Base-by-base conservation (phyloP, 2,113 vertebrate genomes). In the Mola mola region DNA sequence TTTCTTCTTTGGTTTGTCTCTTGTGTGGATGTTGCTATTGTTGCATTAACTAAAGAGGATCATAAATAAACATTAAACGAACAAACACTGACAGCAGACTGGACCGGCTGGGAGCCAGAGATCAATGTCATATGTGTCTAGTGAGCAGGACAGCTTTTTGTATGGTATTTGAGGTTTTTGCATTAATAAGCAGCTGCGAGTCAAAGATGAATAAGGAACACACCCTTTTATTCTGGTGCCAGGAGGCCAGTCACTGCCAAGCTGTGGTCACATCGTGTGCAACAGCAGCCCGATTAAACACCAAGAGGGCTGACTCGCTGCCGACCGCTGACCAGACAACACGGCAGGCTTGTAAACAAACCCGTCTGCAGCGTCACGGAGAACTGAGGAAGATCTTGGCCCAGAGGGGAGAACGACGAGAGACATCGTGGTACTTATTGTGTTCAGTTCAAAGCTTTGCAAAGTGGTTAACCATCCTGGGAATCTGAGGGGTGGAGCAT, bases 151-250 rank as follows among this genome's bases (percentile, higher is more conserved):
- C 42, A 37, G 59, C 43, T 66, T 59, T 72, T 81, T 82, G 71
- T 82, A 73, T 61, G 71, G 82, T 78, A 78, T 83, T 78, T 71
- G 60, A 55, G 52, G 26, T 19, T 67, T 53, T 52, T 89, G 68
- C 58, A 88, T 83, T 84, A 86, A 85, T 86, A 60, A 86, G 26
- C 12, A 51, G 20, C 52, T 26, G 51, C 20, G 9, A 63, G 62
- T 87, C 50, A 87, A 88, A 83, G 67, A 86, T 78, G 78, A 82
- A 89, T 83, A 78, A 85, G 66, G 33, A 78, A 77, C 78, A 82
- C 43, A 43, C 29, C 61, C 62, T 46, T 46, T 58, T 43, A 42
- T 8, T 16, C 56, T 50, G 8, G 24, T 31, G 51, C 40, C 36
- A 59, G 46, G 37, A 44, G 56, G 37, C 47, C 33, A 64, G 37